phyloP scores from a whole-genome alignment of 2,113 vertebrate genomes.

The Rhynchopsitta pachyrhyncha region DNA sequence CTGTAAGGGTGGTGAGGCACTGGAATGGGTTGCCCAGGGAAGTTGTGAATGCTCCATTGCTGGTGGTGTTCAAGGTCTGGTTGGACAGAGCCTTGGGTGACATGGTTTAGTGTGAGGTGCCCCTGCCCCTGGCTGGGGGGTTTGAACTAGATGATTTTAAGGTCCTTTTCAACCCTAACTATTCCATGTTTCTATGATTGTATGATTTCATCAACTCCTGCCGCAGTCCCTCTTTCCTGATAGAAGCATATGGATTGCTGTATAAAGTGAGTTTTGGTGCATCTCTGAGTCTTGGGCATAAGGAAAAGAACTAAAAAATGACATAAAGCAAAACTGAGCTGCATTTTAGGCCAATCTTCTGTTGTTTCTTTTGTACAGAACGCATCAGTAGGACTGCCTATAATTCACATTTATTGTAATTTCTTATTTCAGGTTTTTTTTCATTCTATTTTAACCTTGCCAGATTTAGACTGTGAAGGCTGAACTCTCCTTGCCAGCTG shows the following conservation, averaged over 20 bases:
- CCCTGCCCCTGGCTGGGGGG: no score
- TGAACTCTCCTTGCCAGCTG: neutral
- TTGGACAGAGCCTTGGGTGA: no score
- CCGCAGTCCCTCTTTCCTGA: neutral
- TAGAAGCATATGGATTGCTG: neutral
- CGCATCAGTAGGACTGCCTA: neutral
- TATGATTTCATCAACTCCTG: neutral
- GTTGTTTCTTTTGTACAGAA: neutral
- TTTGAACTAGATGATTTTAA: no score
- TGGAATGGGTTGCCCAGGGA: no score
- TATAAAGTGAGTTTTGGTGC: neutral
- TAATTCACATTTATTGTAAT: neutral
- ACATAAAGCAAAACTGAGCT: neutral
- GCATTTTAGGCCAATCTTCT: neutral
- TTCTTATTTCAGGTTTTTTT: neutral
- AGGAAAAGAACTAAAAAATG: neutral
- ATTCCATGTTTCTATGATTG: no score
- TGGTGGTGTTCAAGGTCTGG: no score
- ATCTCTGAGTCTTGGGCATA: neutral
- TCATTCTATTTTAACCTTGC: neutral
- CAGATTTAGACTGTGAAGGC: neutral
- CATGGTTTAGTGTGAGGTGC: no score
- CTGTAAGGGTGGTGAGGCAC: no score
- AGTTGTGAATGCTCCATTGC: no score
- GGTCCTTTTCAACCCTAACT: no score